These are phyloP conservation scores for Gerris buenoi DNA, from an alignment of 1,140 invertebrate species.

Conservation along the genomic window DNA sequence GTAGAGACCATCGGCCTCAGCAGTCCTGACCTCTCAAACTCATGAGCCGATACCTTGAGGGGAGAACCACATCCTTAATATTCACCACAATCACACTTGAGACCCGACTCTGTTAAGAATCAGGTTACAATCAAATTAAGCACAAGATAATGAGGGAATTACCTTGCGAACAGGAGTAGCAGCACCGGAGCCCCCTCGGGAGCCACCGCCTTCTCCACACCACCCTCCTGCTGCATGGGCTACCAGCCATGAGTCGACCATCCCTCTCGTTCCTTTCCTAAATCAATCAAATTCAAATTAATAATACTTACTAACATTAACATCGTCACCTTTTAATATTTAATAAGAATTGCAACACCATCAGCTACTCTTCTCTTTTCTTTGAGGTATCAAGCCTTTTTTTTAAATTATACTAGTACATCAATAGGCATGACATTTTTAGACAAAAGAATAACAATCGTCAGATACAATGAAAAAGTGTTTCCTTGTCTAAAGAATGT, in stretches of 20 bases:
- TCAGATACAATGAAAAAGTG: no score
- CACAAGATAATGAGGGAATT: neutral
- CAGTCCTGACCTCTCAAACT: conserved; percentile 81
- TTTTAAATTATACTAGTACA: no score
- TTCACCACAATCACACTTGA: neutral
- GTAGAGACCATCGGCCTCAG: conserved; percentile 77
- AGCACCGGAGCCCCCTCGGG: conserved; percentile 29
- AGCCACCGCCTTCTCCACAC: conserved; percentile 18
- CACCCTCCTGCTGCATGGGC: conserved; percentile 55
- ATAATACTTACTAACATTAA: no score
- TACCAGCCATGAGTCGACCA: conserved; percentile 81
- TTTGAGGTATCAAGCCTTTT: no score
- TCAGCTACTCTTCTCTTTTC: neutral
- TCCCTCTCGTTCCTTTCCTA: conserved; percentile 79
- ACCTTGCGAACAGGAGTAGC: conserved; percentile 78
- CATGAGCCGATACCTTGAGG: conserved; percentile 67
- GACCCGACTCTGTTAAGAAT: neutral
- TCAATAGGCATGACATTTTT: no score
- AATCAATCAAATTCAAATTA: conserved; percentile 21
- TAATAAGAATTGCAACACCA: neutral
- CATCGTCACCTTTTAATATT: neutral
- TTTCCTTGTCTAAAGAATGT: no score
- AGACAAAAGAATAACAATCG: no score
- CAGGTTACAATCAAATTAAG: neutral
- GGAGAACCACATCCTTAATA: neutral